Evolutionary conservation across 2,113 vertebrate genomes (phyloP), one percentile per base, ranked within the genome.

Genomic region (Mormoops blainvillei): DNA sequence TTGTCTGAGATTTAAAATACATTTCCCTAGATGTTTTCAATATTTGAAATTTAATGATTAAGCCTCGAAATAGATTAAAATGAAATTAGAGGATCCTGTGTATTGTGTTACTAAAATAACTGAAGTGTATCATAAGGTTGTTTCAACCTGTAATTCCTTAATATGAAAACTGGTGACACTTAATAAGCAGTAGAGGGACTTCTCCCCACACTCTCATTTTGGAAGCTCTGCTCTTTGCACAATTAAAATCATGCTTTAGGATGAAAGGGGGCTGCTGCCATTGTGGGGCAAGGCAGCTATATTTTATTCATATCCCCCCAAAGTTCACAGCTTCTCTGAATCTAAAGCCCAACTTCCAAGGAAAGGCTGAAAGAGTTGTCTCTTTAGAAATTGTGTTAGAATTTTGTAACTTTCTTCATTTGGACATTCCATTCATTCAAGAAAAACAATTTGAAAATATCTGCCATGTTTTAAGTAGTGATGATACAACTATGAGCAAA

Each of bases 11-110:
- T 88, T 91, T 9, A 91, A 22, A 63, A 81, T 58, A 33, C 18
- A 58, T 43, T 95, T 94, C 16, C 31, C 61, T 87, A 52, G 56
- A 41, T 52, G 6, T 89, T 77, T 85, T 89, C 77, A 87, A 43
- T 85, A 63, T 70, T 70, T 97, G 58, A 95, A 93, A 87, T 52
- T 61, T 87, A 89, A 90, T 94, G 38, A 85, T 76, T 94, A 89
- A 92, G 22, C 16, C 52, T 84, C 43, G 56, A 91, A 96, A 84
- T 86, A 91, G 43, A 70, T 85, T 84, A 61, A 90, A 54, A 76
- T 87, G 52, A 87, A 78, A 83, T 91, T 36, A 88, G 33, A 77
- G 84, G 80, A 33, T 20, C 33, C 18, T 22, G 10, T 86, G 13
- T 10, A 41, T 94, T 74, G 19, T 38, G 45, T 94, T 84, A 58